Percentiles rank a stretch among this genome's conserved stretches.
phyloP scores from a whole-genome alignment of 2,888 invertebrate genomes.

The Epinotia ramella region DNA sequence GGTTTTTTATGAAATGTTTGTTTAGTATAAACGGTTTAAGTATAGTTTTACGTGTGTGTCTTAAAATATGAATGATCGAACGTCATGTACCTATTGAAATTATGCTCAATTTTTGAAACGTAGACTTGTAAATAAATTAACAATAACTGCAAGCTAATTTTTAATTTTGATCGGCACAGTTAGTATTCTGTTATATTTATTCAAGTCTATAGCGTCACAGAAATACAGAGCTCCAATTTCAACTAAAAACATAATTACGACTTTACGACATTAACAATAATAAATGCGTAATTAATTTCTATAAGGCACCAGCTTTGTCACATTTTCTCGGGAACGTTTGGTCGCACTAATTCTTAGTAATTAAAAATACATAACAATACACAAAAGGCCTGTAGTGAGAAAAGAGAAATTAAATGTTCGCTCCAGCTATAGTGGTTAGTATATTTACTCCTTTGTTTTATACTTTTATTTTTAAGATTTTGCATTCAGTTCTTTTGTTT shows the following conservation, averaged over 20 bases:
- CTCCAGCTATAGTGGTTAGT: not conserved
- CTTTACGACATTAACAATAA: not conserved
- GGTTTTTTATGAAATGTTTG: no score
- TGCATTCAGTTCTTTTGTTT: no score
- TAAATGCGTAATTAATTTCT: conserved; percentile 12
- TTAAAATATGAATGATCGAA: no score
- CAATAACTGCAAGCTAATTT: no score
- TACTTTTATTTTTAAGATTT: no score
- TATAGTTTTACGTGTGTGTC: no score
- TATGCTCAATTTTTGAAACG: no score
- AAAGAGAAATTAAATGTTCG: conserved; percentile 17
- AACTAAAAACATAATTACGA: not conserved
- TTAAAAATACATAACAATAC: conserved; percentile 39
- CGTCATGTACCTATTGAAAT: no score
- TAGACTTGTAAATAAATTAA: no score
- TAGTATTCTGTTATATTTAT: not conserved
- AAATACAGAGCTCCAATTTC: not conserved
- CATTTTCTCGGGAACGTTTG: conserved; percentile 1
- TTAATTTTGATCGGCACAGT: no score
- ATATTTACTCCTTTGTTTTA: conserved; percentile 6
- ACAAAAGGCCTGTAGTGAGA: conserved; percentile 25
- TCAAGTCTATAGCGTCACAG: not conserved
- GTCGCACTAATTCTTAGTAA: conserved; percentile 13
- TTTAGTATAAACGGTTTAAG: no score
- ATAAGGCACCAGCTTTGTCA: conserved; percentile 11